Conservation (phyloP, 2,797 vertebrate species). For the Alcedo atthis region DNA sequence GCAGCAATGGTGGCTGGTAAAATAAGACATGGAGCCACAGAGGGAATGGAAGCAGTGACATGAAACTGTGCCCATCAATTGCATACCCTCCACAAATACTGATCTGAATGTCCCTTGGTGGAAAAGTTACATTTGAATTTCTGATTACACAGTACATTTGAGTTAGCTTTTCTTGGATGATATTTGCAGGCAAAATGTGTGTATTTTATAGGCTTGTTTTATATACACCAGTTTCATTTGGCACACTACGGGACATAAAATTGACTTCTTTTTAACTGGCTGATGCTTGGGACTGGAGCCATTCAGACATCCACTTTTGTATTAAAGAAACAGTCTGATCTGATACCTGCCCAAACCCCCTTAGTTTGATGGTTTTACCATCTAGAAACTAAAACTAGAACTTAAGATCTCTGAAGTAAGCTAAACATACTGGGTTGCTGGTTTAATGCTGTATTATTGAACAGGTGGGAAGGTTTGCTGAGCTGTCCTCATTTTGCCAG, state of each 20-base stretch:
- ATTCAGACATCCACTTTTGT: neutral
- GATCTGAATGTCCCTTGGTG: neutral
- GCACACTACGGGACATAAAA: neutral
- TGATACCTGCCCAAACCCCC: neutral
- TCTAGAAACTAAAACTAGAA: neutral
- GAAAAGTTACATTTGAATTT: neutral
- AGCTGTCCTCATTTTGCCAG: neutral
- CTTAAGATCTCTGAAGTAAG: neutral
- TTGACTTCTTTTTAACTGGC: neutral
- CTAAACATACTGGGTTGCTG: neutral
- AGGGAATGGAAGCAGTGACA: neutral
- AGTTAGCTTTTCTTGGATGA: neutral
- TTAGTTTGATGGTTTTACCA: neutral
- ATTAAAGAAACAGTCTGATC: neutral
- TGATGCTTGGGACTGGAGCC: neutral
- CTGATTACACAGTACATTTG: neutral
- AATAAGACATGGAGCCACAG: neutral
- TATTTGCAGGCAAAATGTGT: neutral
- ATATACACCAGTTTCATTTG: neutral
- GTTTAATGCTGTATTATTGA: slow-evolving; percentile 6
- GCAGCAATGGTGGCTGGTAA: neutral
- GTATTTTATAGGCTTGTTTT: neutral
- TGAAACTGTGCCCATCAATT: neutral
- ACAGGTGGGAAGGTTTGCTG: neutral
- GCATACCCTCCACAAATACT: neutral